Evolutionary conservation across 2,888 invertebrate species (phyloP).

Genomic region (Anarsia innoxiella): DNA sequence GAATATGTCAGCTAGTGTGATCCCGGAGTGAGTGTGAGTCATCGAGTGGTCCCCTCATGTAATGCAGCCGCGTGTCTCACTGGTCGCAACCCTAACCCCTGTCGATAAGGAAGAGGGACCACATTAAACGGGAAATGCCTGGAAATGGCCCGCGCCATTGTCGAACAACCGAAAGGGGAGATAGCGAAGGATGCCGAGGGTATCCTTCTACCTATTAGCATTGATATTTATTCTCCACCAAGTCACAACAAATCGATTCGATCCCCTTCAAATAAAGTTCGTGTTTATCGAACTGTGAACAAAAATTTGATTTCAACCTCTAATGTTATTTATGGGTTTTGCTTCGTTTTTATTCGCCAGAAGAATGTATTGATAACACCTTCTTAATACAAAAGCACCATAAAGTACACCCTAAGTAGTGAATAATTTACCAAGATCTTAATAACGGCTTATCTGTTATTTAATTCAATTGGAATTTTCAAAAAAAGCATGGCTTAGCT

Average conservation of each 20-base stretch:
- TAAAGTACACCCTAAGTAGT: no score
- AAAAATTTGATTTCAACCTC: constrained; percentile 4
- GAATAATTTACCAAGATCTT: no score
- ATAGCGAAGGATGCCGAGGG: constrained; percentile 41
- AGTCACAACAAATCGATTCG: constrained; percentile 48
- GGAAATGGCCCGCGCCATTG: constrained; percentile 69
- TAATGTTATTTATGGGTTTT: no score
- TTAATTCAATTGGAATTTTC: no score
- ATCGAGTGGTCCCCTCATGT: constrained; percentile 28
- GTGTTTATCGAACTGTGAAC: constrained; percentile 3
- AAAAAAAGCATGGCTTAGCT: no score
- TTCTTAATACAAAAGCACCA: no score
- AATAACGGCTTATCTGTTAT: no score
- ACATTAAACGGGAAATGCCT: constrained; percentile 68
- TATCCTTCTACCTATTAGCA: constrained; percentile 56
- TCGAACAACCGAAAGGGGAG: constrained; percentile 56
- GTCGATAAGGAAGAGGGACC: constrained; percentile 62
- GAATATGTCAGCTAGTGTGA: no score
- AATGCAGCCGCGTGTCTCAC: constrained; percentile 29
- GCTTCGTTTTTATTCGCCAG: no score
- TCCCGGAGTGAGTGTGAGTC: no score
- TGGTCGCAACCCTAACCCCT: constrained; percentile 28
- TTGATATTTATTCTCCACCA: constrained; percentile 60
- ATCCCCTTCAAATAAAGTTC: constrained; percentile 22
- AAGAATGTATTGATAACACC: no score